phyloP scores from a whole-genome alignment of 2,797 vertebrate species.

The Acanthurus leucopareius region DNA sequence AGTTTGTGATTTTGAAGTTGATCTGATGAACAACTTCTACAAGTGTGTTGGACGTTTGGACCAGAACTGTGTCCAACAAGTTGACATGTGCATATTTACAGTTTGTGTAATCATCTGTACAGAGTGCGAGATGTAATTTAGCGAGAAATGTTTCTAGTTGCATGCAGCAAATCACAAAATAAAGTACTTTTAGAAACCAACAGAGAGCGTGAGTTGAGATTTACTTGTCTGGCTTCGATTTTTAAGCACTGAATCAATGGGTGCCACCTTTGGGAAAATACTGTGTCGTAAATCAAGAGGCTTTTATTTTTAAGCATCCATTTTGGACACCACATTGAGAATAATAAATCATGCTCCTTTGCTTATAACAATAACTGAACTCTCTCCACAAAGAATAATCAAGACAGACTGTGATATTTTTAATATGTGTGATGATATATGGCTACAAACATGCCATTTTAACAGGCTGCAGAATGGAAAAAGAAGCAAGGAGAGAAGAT shows the following conservation, averaged over 20 bases:
- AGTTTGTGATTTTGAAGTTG: slow-evolving; percentile 3
- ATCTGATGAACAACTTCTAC: slow-evolving; percentile 14
- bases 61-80: slow-evolving; percentile 21
- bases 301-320: too few relatives aligned
- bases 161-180: slow-evolving; percentile 64
- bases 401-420: not conserved
- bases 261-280: too few relatives aligned
- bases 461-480: not conserved
- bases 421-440: too few relatives aligned
- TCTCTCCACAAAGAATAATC: not conserved
- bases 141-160: slow-evolving; percentile 62
- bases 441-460: not conserved
- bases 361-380: not conserved
- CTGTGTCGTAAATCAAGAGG: too few relatives aligned
- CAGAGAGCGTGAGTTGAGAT: not conserved
- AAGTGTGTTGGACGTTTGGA: slow-evolving; percentile 11
- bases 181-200: slow-evolving; percentile 64
- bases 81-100: slow-evolving; percentile 45
- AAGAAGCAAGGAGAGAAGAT: too few relatives aligned
- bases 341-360: not conserved
- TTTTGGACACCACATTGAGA: too few relatives aligned
- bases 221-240: slow-evolving; percentile 5
- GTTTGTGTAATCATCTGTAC: slow-evolving; percentile 58
- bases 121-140: slow-evolving; percentile 55
- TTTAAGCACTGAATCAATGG: not conserved